phyloP scores from a whole-genome alignment of 2,888 invertebrate species.

The Sipha maydis region DNA sequence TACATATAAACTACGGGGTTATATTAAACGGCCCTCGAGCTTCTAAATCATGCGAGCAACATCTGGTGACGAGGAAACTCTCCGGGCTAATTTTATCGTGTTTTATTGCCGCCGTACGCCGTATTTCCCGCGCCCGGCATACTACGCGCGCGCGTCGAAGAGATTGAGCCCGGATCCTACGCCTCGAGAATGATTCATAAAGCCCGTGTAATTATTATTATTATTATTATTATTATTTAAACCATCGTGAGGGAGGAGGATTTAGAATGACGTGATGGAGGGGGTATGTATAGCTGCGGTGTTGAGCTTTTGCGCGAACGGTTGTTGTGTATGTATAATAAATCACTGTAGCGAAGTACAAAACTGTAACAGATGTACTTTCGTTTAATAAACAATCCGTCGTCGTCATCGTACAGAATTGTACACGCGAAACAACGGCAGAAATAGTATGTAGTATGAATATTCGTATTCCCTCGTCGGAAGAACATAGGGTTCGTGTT shows the following conservation, averaged over 20 bases:
- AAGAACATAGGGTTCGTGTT: background rate
- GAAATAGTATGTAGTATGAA: background rate
- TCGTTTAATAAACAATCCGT: slow-evolving; percentile 60
- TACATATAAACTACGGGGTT: too few relatives aligned
- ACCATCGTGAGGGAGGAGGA: background rate
- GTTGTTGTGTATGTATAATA: slow-evolving; percentile 36
- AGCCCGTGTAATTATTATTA: slow-evolving; percentile 44
- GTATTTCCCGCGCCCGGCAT: slow-evolving; percentile 11
- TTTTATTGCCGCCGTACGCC: slow-evolving; percentile 50
- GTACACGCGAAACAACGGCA: background rate
- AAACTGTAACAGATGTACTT: slow-evolving; percentile 62
- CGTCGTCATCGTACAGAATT: background rate
- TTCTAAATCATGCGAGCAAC: slow-evolving; percentile 55
- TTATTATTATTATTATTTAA: slow-evolving; percentile 34
- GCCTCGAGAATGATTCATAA: slow-evolving; percentile 52
- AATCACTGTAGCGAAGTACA: slow-evolving; percentile 60
- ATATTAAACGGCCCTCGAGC: slow-evolving; percentile 3
- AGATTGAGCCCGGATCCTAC: slow-evolving; percentile 28
- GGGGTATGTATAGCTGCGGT: background rate
- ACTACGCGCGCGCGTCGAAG: background rate
- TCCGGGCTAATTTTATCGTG: slow-evolving; percentile 59
- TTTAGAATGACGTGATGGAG: background rate
- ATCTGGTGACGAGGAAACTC: slow-evolving; percentile 54
- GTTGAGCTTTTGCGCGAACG: slow-evolving; percentile 40
- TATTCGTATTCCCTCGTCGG: background rate